Conservation (phyloP, 2,113 vertebrate species). For the Mobula hypostoma region DNA sequence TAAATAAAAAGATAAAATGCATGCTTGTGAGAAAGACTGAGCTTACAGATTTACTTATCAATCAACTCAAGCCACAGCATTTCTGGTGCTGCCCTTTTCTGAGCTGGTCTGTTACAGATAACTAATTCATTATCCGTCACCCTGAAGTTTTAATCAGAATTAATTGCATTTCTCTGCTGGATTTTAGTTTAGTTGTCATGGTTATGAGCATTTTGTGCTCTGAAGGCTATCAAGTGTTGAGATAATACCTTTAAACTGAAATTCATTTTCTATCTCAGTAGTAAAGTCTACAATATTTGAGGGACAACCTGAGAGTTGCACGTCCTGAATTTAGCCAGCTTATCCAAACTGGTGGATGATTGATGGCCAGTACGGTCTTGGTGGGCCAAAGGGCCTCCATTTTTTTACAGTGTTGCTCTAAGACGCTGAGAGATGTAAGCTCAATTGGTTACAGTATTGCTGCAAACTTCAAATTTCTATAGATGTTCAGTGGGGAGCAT, state of each 20-base stretch:
- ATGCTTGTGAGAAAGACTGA: background rate
- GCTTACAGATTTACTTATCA: background rate
- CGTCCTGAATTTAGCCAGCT: background rate
- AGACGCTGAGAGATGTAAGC: background rate
- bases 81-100: background rate
- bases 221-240: background rate
- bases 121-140: background rate
- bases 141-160: background rate
- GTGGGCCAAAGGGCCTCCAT: too few species aligned
- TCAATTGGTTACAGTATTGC: background rate
- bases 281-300: background rate
- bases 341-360: background rate
- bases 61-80: background rate
- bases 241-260: background rate
- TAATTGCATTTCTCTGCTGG: background rate
- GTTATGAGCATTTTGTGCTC: background rate
- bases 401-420: too few species aligned
- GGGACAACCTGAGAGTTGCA: background rate
- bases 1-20: too few species aligned
- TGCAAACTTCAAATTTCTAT: too few species aligned
- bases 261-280: background rate
- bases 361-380: too few species aligned
- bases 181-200: background rate
- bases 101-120: background rate
- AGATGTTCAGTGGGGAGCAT: too few species aligned